Percentiles rank a stretch among this genome's conserved stretches.
Evolutionary conservation across 2,113 vertebrate species (phyloP).

Genomic region (Spermophilus dauricus): DNA sequence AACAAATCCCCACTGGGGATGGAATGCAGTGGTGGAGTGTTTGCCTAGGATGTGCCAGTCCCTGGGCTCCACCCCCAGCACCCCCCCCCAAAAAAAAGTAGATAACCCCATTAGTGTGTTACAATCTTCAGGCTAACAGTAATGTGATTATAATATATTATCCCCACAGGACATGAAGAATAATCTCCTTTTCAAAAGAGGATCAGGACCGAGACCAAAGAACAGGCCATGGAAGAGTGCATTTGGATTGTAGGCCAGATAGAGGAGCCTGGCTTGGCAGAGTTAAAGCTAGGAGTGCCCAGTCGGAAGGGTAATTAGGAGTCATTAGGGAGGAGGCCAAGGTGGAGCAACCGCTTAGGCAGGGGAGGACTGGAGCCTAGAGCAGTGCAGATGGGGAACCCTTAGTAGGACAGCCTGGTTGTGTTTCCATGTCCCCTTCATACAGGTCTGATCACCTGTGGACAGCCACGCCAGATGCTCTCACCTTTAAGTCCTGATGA

Average conservation of each 20-base stretch:
- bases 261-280: background rate
- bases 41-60: background rate
- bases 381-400: background rate
- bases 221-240: background rate
- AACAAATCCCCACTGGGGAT: background rate
- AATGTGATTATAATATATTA: constrained; percentile 71
- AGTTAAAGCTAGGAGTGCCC: background rate
- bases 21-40: no score
- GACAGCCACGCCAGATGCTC: no score
- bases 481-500: no score
- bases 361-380: background rate
- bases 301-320: background rate
- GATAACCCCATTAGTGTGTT: constrained; percentile 64
- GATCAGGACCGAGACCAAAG: background rate
- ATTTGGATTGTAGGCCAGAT: background rate
- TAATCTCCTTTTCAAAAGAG: constrained; percentile 69
- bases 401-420: background rate
- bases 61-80: background rate
- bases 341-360: background rate
- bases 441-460: background rate
- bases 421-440: background rate
- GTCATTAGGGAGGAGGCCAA: background rate
- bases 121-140: constrained; percentile 41
- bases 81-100: background rate
- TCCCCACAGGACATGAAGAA: constrained; percentile 34